These are phyloP conservation scores for Aleiodes alternator DNA, from an alignment of 2,888 invertebrate genomes.

Conservation along the genomic window DNA sequence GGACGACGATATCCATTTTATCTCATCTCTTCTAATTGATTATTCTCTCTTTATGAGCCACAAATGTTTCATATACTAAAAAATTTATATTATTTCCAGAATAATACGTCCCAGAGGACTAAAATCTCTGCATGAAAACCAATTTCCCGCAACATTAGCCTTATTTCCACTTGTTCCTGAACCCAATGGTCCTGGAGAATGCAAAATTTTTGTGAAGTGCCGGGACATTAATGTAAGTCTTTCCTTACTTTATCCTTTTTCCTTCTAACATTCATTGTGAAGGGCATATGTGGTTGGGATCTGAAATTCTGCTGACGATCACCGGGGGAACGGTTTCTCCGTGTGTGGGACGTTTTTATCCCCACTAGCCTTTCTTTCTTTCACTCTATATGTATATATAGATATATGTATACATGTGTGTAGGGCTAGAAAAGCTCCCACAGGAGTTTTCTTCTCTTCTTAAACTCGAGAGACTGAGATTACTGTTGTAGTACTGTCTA, in stretches of 20 bases:
- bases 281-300: slow-evolving; percentile 67
- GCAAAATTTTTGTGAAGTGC: slow-evolving; percentile 18
- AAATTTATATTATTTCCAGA: slow-evolving; percentile 18
- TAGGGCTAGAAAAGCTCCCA: slow-evolving; percentile 63
- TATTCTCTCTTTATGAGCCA: too few relatives aligned
- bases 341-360: slow-evolving; percentile 37
- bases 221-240: slow-evolving; percentile 23
- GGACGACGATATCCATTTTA: too few relatives aligned
- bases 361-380: background rate
- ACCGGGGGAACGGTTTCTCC: slow-evolving; percentile 63
- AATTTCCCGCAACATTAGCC: slow-evolving; percentile 74
- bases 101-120: slow-evolving; percentile 68
- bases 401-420: background rate
- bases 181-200: slow-evolving; percentile 10
- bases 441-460: slow-evolving; percentile 63
- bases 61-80: slow-evolving; percentile 44
- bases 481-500: slow-evolving; percentile 60
- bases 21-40: too few relatives aligned
- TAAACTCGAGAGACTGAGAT: slow-evolving; percentile 62
- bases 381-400: too few relatives aligned
- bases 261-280: slow-evolving; percentile 21
- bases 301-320: slow-evolving; percentile 73
- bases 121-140: slow-evolving; percentile 67
- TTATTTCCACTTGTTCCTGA: slow-evolving; percentile 32
- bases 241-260: slow-evolving; percentile 27